phyloP scores from a whole-genome alignment of 2,113 vertebrate genomes.

The Strigops habroptila region DNA sequence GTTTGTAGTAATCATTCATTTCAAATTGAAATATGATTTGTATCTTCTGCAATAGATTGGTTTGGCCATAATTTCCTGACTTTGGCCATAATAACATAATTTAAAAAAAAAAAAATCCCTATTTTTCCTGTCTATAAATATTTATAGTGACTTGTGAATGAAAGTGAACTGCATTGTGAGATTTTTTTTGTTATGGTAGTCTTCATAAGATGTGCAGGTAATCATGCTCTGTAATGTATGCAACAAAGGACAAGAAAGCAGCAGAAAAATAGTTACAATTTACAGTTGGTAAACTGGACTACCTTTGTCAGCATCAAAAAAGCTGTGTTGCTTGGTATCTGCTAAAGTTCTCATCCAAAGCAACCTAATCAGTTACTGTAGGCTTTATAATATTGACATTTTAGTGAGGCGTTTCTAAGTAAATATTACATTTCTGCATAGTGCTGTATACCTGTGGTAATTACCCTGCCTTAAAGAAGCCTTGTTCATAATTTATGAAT shows the following conservation, averaged over 20 bases:
- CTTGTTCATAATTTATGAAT: conserved; percentile 35
- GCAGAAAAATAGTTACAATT: background rate
- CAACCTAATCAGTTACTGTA: background rate
- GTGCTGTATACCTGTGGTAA: background rate
- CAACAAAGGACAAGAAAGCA: background rate
- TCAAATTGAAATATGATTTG: background rate
- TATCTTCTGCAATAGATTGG: background rate
- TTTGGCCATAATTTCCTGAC: background rate
- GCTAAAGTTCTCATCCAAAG: background rate
- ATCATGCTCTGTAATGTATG: background rate
- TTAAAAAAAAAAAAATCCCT: too few species aligned
- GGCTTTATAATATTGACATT: conserved; percentile 14
- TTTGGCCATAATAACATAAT: background rate
- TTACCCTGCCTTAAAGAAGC: background rate
- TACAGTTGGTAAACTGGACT: background rate
- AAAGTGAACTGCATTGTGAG: background rate
- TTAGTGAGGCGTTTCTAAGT: background rate
- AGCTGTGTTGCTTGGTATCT: background rate
- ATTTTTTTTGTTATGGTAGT: background rate
- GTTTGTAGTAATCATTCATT: background rate
- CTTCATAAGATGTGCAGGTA: background rate
- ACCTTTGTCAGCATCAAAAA: background rate
- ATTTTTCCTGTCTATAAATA: background rate
- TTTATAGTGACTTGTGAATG: background rate
- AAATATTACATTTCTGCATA: background rate